phyloP scores from a whole-genome alignment of 2,888 invertebrate species.

The Scaptomyza polygonia region DNA sequence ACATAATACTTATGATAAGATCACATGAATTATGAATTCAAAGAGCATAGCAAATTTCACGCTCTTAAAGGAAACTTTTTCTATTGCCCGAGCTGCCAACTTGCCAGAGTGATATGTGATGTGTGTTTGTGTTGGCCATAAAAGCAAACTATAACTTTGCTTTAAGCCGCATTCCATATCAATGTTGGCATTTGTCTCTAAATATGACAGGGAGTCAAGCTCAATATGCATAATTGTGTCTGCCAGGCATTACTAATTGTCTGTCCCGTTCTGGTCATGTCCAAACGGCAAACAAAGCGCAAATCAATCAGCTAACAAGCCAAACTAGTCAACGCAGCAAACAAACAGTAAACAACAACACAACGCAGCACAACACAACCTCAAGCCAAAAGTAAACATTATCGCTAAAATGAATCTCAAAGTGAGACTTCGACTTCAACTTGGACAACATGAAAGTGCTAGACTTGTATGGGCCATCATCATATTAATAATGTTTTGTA shows the following conservation, averaged over 20 bases:
- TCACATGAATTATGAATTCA: slow-evolving; percentile 34
- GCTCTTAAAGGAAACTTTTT: slow-evolving; percentile 34
- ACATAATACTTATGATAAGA: slow-evolving; percentile 4
- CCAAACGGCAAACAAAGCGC: slow-evolving; percentile 74
- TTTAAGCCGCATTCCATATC: slow-evolving; percentile 28
- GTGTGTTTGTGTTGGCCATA: slow-evolving; percentile 39
- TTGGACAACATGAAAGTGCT: slow-evolving; percentile 14
- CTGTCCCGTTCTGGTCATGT: slow-evolving; percentile 71
- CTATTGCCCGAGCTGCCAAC: slow-evolving; percentile 39
- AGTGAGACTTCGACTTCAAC: slow-evolving; percentile 40
- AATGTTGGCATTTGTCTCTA: slow-evolving; percentile 11
- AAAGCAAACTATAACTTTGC: slow-evolving; percentile 31
- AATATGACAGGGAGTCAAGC: slow-evolving; percentile 24
- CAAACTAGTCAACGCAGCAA: slow-evolving; percentile 37
- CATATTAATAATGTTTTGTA: slow-evolving; percentile 80
- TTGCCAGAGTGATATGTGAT: slow-evolving; percentile 40
- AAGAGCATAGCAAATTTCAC: slow-evolving; percentile 29
- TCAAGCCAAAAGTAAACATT: slow-evolving; percentile 73
- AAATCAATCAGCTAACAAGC: slow-evolving; percentile 78
- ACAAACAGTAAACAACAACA: slow-evolving; percentile 40
- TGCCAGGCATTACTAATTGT: slow-evolving; percentile 77
- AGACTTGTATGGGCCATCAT: slow-evolving; percentile 63
- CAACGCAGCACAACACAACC: no score
- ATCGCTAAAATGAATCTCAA: slow-evolving; percentile 70
- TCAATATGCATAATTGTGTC: slow-evolving; percentile 76